A percentile compares a stretch with the other conserved stretches of the same genome.
Evolutionary conservation across 2,888 invertebrate species (phyloP).

Genomic region (Sthenelais limicola): DNA sequence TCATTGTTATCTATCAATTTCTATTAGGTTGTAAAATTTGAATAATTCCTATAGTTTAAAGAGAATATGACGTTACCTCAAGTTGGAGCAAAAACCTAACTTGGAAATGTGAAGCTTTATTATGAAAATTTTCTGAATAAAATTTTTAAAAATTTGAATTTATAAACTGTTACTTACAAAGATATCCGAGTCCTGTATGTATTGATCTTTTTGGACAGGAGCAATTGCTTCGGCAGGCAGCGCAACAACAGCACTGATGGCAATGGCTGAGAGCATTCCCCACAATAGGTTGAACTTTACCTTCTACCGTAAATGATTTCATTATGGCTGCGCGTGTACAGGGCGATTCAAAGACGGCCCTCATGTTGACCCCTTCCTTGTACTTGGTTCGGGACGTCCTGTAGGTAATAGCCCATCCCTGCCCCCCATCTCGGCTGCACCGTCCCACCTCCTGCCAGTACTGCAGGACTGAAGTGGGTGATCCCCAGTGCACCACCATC

Average conservation of each 20-base stretch:
- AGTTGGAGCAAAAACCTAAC: too few species aligned
- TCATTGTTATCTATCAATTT: too few species aligned
- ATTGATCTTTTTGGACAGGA: not conserved
- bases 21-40: too few species aligned
- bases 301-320: not conserved
- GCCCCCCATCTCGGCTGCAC: not conserved
- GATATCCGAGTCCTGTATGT: not conserved
- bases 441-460: conserved; percentile 18
- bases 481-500: conserved; percentile 5
- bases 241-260: not conserved
- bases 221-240: not conserved
- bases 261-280: not conserved
- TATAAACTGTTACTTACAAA: not conserved
- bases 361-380: not conserved
- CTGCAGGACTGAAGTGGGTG: not conserved
- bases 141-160: not conserved
- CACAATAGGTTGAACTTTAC: not conserved
- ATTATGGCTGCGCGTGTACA: not conserved
- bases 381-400: not conserved
- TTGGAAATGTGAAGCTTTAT: too few species aligned
- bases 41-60: too few species aligned
- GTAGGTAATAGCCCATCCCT: not conserved
- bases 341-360: not conserved
- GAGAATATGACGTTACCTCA: too few species aligned
- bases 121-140: too few species aligned